Evolutionary conservation across 2,113 vertebrate species (phyloP).

Genomic region (Silurus glanis): DNA sequence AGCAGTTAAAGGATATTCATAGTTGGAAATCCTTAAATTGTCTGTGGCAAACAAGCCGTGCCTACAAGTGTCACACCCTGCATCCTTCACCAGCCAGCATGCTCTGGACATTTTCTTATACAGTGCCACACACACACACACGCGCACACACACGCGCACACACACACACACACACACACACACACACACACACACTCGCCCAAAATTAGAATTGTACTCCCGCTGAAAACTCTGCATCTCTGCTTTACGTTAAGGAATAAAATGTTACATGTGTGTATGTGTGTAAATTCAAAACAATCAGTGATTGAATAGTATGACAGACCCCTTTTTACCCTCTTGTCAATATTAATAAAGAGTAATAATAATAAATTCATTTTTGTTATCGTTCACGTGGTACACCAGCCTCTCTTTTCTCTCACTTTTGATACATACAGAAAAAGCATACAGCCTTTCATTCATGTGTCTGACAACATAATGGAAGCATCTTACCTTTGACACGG

Average conservation of each 20-base stretch:
- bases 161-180: too few species aligned
- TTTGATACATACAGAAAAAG: not conserved
- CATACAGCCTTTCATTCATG: not conserved
- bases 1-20: not conserved
- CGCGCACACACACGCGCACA: conserved; percentile 4
- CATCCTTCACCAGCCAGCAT: not conserved
- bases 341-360: too few species aligned
- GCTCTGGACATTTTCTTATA: not conserved
- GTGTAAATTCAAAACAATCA: not conserved
- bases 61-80: not conserved
- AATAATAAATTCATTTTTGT: not conserved
- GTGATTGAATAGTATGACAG: not conserved
- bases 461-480: not conserved
- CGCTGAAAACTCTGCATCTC: not conserved
- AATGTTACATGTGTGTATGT: not conserved
- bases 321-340: too few species aligned
- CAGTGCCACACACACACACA: not conserved
- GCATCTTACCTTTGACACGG: not conserved
- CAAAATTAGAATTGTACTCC: not conserved
- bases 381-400: not conserved
- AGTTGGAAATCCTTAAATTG: not conserved
- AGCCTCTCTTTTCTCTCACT: not conserved
- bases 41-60: not conserved
- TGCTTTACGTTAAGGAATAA: not conserved
- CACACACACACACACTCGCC: too few species aligned